Base-by-base conservation (phyloP, 2,797 vertebrate genomes). In the Acestrorhynchus altus region DNA sequence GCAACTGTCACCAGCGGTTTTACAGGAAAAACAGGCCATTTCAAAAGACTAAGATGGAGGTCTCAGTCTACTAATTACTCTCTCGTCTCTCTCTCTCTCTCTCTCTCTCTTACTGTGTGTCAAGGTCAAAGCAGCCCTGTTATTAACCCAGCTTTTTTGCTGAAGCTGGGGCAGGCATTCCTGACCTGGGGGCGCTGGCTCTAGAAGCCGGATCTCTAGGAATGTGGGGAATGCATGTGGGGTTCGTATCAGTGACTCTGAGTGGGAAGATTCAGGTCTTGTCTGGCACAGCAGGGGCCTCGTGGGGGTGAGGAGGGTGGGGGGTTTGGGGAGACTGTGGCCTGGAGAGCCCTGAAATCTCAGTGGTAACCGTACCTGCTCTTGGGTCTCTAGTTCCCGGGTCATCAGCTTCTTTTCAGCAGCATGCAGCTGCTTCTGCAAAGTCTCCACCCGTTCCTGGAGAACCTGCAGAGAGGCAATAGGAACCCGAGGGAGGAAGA, bases 341-440 rank as follows among this genome's bases (percentile, higher is more conserved):
- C 66, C 47, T 42, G 39, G 72, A 7, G 8, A 57, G 52, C 60
- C 64, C 64, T 26, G 22, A 73, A 61, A 31, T 47, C 22, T 10
- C 4, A 8, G 28, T 40, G 66, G 60, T 28, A 42, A 28, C n/a
- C 24, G 42, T 94, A 99, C 98, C 98, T 97, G 96, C 73, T 97
- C 94, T 16, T 96, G 94, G 0, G 81, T 86, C 83, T 95, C 94
- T 60, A 98, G 86, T 80, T 97, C 95, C 85, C 89, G 93, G 82
- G 83, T 90, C 0, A 96, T 94, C 31, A 97, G 85, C 81, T 90
- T 95, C 86, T 94, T 96, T 89, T 98, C 96, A 0, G 88, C 81
- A 49, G 86, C 72, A 1, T 89, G 90, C 1, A 93, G 70, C 83
- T 95, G 94, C 76, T 59, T 90, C 70, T 92, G 90, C 26, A 92